These are phyloP conservation scores for Cephus sareptanus DNA, from an alignment of 2,888 invertebrate species.

Conservation along the genomic window DNA sequence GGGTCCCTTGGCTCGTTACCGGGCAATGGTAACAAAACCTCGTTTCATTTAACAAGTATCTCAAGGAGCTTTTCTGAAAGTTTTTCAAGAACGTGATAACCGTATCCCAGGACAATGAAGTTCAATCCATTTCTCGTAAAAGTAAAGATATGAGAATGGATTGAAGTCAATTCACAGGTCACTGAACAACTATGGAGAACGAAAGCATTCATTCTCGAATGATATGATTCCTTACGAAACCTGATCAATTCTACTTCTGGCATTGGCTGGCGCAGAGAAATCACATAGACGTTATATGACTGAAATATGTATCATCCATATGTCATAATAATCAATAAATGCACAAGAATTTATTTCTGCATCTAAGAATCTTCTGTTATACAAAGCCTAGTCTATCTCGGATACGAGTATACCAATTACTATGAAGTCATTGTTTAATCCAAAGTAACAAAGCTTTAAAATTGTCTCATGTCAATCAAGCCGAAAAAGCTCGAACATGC, in stretches of 20 bases:
- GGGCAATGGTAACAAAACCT: neutral
- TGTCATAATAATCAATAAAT: neutral
- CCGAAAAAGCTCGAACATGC: neutral
- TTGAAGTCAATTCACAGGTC: slow-evolving; percentile 4
- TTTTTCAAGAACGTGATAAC: neutral
- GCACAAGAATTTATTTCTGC: neutral
- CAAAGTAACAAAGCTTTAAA: neutral
- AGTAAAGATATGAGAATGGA: slow-evolving; percentile 1
- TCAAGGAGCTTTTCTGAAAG: neutral
- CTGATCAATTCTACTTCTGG: neutral
- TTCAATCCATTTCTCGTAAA: slow-evolving; percentile 13
- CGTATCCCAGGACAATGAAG: neutral
- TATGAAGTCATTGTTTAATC: neutral
- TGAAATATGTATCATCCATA: neutral
- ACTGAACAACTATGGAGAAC: neutral
- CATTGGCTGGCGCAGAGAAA: neutral
- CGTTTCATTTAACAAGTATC: neutral
- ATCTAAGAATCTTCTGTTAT: neutral
- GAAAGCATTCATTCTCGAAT: neutral
- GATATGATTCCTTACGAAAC: neutral
- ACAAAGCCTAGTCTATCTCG: neutral
- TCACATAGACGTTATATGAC: neutral
- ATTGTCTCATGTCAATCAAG: neutral
- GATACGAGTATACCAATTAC: neutral
- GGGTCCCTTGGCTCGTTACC: neutral